A percentile compares a stretch with the other conserved stretches of the same genome.
Conservation (phyloP, 2,797 vertebrate species). For the Gouania willdenowi region DNA sequence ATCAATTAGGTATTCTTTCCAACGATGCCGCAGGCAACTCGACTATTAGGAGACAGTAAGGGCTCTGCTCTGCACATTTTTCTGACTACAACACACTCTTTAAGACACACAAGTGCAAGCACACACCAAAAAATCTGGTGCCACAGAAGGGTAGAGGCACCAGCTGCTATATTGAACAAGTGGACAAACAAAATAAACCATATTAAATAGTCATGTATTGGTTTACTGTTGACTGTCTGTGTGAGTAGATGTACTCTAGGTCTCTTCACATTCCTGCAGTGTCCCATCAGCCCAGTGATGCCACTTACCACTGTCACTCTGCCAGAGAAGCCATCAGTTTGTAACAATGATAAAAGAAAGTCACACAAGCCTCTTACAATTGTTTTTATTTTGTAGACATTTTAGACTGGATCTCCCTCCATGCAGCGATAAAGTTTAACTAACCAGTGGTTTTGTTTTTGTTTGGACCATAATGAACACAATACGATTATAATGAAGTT, state of each 20-base stretch:
- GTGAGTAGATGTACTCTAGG: conserved; percentile 20
- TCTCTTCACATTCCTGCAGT: neutral
- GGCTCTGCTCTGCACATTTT: neutral
- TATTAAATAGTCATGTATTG: conserved; percentile 24
- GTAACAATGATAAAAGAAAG: conserved; percentile 7
- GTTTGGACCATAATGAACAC: no score
- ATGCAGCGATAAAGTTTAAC: no score
- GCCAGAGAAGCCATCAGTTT: conserved; percentile 14
- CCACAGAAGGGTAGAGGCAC: conserved; percentile 17
- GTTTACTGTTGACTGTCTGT: conserved; percentile 18
- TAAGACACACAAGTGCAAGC: neutral
- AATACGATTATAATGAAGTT: no score
- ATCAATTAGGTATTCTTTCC: conserved; percentile 18
- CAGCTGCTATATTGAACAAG: conserved; percentile 20
- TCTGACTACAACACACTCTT: neutral
- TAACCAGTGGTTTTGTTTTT: no score
- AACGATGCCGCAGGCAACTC: conserved; percentile 12
- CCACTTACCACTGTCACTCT: neutral
- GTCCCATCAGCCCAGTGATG: conserved; percentile 4
- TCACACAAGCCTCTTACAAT: conserved; percentile 6
- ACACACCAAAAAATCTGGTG: neutral
- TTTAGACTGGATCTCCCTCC: conserved; percentile 7
- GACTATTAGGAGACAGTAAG: conserved; percentile 10
- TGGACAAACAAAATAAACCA: conserved; percentile 11
- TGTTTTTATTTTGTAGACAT: conserved; percentile 23